phyloP scores from a whole-genome alignment of 2,888 invertebrate species.

The Oconnorella tubifera region DNA sequence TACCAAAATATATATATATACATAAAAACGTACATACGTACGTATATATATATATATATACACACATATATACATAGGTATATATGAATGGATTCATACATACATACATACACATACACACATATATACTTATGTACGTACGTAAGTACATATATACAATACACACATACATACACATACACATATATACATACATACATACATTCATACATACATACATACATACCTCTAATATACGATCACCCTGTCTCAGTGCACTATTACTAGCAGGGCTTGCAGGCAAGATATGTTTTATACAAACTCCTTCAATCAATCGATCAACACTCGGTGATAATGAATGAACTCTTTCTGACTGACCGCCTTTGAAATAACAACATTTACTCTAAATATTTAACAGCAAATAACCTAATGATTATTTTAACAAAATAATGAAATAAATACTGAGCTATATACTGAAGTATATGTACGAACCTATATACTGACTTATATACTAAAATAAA shows the following conservation, averaged over 20 bases:
- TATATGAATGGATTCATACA: no score
- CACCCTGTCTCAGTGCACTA: conserved; percentile 76
- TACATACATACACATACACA: no score
- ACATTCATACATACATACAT: no score
- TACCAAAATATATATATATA: no score
- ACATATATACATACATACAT: no score
- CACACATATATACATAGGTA: no score
- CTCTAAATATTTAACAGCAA: not conserved
- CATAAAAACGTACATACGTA: no score
- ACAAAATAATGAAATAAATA: not conserved
- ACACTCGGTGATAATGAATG: no score
- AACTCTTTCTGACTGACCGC: no score
- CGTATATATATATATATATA: no score
- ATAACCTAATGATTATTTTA: not conserved
- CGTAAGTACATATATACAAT: not conserved
- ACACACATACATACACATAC: not conserved
- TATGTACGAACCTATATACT: not conserved
- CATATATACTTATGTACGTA: no score
- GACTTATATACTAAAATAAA: not conserved
- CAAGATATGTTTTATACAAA: conserved; percentile 95
- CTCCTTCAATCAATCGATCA: conserved; percentile 62
- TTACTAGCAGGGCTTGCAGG: conserved; percentile 88
- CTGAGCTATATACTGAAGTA: not conserved
- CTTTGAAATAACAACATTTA: no score
- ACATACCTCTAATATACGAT: conserved; percentile 73